These are phyloP conservation scores for Perithous albicinctus DNA, from an alignment of 2,888 invertebrate species.

Conservation along the genomic window DNA sequence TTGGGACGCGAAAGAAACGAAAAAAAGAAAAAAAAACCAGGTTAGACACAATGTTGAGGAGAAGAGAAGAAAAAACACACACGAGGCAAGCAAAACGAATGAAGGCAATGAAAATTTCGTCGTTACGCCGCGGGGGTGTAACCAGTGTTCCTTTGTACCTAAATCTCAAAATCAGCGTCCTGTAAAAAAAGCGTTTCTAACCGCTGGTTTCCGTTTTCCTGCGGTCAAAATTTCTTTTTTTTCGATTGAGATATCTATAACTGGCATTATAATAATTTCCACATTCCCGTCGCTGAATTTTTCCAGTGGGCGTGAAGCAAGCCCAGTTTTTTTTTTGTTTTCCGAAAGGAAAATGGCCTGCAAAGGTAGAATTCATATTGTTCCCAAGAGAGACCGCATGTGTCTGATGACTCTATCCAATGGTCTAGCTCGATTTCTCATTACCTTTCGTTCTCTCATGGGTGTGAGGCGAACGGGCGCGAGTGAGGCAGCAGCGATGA, in stretches of 20 bases:
- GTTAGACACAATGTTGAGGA: constrained; percentile 44
- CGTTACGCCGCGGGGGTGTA: constrained; percentile 57
- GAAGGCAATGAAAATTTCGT: constrained; percentile 55
- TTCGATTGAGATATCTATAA: constrained; percentile 43
- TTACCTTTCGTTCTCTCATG: constrained; percentile 81
- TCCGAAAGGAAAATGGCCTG: constrained; percentile 65
- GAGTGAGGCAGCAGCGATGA: constrained; percentile 40
- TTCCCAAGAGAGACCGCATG: constrained; percentile 64
- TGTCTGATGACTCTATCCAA: constrained; percentile 84
- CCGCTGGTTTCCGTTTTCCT: constrained; percentile 1
- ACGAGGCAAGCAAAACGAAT: constrained; percentile 54
- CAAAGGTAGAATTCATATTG: constrained; percentile 37
- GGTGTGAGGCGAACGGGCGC: constrained; percentile 75
- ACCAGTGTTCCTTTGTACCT: constrained; percentile 37
- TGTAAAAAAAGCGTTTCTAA: constrained; percentile 9
- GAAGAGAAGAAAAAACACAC: constrained; percentile 42
- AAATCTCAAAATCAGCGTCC: neutral
- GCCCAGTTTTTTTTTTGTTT: constrained; percentile 27
- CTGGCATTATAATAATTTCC: constrained; percentile 48
- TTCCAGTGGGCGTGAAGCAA: constrained; percentile 60
- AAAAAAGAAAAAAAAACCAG: constrained; percentile 48
- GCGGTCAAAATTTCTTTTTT: neutral
- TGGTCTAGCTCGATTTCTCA: constrained; percentile 82
- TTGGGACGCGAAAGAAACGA: constrained; percentile 56
- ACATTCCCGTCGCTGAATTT: constrained; percentile 5